Base-by-base conservation (phyloP, 2,888 invertebrate species). In the Lasioglossum marginatum region DNA sequence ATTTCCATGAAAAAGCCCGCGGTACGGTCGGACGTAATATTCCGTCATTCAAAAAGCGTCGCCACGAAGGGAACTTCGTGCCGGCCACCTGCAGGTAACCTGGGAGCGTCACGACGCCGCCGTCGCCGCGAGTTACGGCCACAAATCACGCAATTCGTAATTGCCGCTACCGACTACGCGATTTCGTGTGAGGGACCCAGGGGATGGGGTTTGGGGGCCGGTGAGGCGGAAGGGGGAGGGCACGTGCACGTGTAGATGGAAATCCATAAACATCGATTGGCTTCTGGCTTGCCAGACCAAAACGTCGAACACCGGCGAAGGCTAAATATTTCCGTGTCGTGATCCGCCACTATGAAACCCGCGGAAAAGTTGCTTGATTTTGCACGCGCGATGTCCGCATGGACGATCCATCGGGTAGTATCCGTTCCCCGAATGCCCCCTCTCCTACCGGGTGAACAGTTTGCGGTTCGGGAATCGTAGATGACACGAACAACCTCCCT, bases 111-210 rank as follows among this genome's bases (percentile, higher is more conserved):
- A 94, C 94, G 94, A 93, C 94, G 95, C 93, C 94, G 94, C 93
- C 95, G 94, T 94, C 94, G 93, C 93, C 92, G 92, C 94, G 94
- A 95, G 93, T 95, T 95, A 95, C 92, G 93, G 92, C 94, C 92
- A 93, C 93, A 94, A 94, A 95, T 95, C 95, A 95, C 95, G 95
- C 95, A 93, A 95, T 94, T 92, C 93, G 95, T 95, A 95, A 95
- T 95, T 95, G 95, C 94, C 92, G 93, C 93, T 92, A 93, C 93
- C 93, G 90, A 93, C 93, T 94, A 92, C 92, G 93, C 93, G 93
- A 93, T 93, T 94, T 93, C 92, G 90, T 91, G 91, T 90, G 90
- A 86, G 85, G 86, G 87, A 34, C 40, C 37, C 37, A 10, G 19
- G 75, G 79, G 83, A 79, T 63, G 63, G 66, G 43, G 16, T 66